phyloP scores from a whole-genome alignment of 1,140 invertebrate species.

The Drosophila teissieri region DNA sequence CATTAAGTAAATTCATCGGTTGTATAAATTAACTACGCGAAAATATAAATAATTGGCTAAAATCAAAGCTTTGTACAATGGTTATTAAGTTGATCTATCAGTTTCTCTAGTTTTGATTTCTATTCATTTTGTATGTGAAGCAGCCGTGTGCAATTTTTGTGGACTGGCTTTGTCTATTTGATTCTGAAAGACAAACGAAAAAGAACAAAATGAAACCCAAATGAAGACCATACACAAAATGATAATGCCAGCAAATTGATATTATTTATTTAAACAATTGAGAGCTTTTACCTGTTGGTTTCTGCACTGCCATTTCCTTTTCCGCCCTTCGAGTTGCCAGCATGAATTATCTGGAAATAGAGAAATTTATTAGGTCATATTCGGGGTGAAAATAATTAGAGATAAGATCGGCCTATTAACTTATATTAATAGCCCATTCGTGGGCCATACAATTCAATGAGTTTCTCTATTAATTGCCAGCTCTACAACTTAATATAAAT shows the following conservation, averaged over 20 bases:
- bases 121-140: slow-evolving; percentile 46
- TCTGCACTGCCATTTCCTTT: slow-evolving; percentile 62
- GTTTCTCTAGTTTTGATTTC: slow-evolving; percentile 39
- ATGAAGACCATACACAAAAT: slow-evolving; percentile 57
- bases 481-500: slow-evolving; percentile 24
- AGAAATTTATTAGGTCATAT: slow-evolving; percentile 14
- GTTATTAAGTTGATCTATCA: slow-evolving; percentile 42
- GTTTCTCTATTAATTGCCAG: slow-evolving; percentile 44
- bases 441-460: slow-evolving; percentile 28
- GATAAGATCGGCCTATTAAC: slow-evolving; percentile 30
- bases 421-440: slow-evolving; percentile 23
- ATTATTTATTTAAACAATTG: background rate
- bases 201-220: slow-evolving; percentile 61
- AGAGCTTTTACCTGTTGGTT: slow-evolving; percentile 75
- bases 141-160: slow-evolving; percentile 63
- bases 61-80: slow-evolving; percentile 76
- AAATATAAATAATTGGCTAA: slow-evolving; percentile 75
- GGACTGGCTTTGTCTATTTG: slow-evolving; percentile 61
- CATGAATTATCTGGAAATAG: slow-evolving; percentile 79
- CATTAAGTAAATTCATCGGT: slow-evolving; percentile 49
- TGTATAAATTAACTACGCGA: slow-evolving; percentile 56
- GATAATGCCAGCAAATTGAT: slow-evolving; percentile 32
- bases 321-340: slow-evolving; percentile 59
- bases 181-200: slow-evolving; percentile 70
- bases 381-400: background rate